Conservation (phyloP, 2,888 invertebrate species). For the Chromoteleia sp. region DNA sequence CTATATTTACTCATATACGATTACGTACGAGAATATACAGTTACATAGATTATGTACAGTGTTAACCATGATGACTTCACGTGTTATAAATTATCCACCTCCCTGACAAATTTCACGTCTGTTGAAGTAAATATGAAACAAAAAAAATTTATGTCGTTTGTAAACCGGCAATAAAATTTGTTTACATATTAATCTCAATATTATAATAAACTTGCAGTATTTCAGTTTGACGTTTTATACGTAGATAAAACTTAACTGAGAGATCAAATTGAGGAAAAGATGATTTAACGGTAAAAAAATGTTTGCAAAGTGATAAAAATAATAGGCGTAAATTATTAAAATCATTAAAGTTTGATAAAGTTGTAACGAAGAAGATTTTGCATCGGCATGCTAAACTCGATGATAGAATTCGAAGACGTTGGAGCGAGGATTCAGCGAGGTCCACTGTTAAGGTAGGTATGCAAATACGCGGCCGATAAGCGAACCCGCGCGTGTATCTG, state of each 20-base stretch:
- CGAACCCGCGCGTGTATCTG: conserved; percentile 42
- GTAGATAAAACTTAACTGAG: no score
- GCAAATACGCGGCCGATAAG: conserved; percentile 65
- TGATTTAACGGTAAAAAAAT: no score
- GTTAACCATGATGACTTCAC: not conserved
- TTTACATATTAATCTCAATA: no score
- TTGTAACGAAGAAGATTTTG: conserved; percentile 20
- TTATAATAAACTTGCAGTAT: no score
- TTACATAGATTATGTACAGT: conserved; percentile 4
- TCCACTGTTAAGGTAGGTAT: conserved; percentile 67
- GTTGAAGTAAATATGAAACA: no score
- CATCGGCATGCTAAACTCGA: conserved; percentile 37
- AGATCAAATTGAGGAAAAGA: no score
- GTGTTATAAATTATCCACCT: not conserved
- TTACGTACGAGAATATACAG: conserved; percentile 19
- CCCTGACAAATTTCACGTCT: not conserved
- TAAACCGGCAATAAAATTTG: no score
- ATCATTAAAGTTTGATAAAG: conserved; percentile 20
- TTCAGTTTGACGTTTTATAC: no score
- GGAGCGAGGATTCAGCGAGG: conserved; percentile 42
- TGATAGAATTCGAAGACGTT: conserved; percentile 38
- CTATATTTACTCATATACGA: conserved; percentile 16
- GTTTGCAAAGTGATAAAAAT: no score
- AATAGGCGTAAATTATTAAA: no score
- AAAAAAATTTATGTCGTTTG: no score